Evolutionary conservation across 1,140 invertebrate species (phyloP).

Genomic region (Dendroctonus ponderosae): DNA sequence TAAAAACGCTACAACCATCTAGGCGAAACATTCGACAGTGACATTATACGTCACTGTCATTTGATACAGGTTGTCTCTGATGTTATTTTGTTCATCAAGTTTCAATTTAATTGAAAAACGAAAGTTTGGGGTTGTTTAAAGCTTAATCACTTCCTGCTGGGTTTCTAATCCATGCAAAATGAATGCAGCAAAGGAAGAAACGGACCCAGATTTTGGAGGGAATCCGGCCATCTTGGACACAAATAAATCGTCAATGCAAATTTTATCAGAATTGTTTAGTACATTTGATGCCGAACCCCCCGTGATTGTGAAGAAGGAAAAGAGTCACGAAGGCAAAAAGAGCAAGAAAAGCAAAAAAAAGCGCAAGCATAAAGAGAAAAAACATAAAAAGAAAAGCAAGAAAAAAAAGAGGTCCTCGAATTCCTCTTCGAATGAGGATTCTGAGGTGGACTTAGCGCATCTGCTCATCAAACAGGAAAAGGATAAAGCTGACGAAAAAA

Average conservation of each 20-base stretch:
- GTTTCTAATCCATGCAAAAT: too few species aligned
- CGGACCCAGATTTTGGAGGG: constrained; percentile 7
- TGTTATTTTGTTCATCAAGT: too few species aligned
- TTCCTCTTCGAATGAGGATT: constrained; percentile 34
- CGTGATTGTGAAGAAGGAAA: constrained; percentile 59
- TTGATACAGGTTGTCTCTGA: too few species aligned
- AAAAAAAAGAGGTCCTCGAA: constrained; percentile 41
- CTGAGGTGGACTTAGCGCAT: constrained; percentile 45
- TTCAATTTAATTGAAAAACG: too few species aligned
- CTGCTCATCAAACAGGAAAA: constrained; percentile 47
- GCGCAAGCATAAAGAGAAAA: constrained; percentile 53
- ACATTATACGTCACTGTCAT: too few species aligned
- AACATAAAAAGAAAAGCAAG: constrained; percentile 52
- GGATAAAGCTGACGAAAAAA: constrained; percentile 40
- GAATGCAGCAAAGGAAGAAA: constrained; percentile 17
- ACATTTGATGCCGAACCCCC: constrained; percentile 67
- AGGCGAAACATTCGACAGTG: too few species aligned
- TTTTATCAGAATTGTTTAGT: constrained; percentile 74
- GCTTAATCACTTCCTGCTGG: too few species aligned
- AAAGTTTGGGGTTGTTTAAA: too few species aligned
- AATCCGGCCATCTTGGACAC: constrained; percentile 10
- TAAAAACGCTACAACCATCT: too few species aligned
- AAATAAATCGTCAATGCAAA: constrained; percentile 66
- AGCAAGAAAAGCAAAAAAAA: constrained; percentile 61
- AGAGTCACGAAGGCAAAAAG: constrained; percentile 55